Percentiles rank a stretch among this genome's conserved stretches.
Evolutionary conservation across 2,797 vertebrate genomes (phyloP).

Genomic region (Cirrhinus mrigala): DNA sequence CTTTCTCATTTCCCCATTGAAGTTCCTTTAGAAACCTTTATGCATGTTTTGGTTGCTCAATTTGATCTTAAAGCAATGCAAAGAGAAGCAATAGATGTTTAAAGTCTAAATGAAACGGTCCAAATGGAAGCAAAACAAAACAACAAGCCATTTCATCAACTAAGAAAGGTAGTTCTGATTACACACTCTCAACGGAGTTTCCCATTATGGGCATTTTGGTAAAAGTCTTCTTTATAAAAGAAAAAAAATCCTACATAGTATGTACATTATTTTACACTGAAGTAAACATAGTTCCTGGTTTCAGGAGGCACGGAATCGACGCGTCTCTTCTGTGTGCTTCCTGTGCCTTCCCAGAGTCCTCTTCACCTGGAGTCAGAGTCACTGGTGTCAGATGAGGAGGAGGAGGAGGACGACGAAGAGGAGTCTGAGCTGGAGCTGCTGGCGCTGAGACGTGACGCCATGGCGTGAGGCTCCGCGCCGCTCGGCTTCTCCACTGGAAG

Average conservation of each 20-base stretch:
- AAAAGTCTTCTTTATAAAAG: constrained; percentile 86
- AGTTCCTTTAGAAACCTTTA: background rate
- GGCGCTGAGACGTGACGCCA: constrained; percentile 88
- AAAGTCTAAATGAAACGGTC: background rate
- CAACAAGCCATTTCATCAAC: constrained; percentile 28
- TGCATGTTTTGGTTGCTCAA: background rate
- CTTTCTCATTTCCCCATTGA: background rate
- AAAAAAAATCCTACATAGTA: constrained; percentile 74
- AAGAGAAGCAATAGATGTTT: background rate
- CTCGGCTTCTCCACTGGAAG: constrained; percentile 84
- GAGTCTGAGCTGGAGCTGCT: constrained; percentile 94
- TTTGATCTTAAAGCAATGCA: background rate
- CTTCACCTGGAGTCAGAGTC: constrained; percentile 89
- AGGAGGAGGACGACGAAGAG: constrained; percentile 84
- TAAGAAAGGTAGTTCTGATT: constrained; percentile 43
- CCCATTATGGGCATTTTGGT: constrained; percentile 66
- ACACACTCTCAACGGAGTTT: constrained; percentile 26
- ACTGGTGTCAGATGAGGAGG: constrained; percentile 90
- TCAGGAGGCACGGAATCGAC: constrained; percentile 17
- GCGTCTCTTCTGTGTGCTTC: background rate
- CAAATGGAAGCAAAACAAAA: constrained; percentile 38
- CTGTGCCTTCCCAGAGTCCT: background rate
- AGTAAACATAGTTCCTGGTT: constrained; percentile 13
- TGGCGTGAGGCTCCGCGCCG: constrained; percentile 70
- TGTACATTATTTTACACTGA: constrained; percentile 75